Conservation (phyloP, 2,113 vertebrate genomes). For the Pteropus alecto region DNA sequence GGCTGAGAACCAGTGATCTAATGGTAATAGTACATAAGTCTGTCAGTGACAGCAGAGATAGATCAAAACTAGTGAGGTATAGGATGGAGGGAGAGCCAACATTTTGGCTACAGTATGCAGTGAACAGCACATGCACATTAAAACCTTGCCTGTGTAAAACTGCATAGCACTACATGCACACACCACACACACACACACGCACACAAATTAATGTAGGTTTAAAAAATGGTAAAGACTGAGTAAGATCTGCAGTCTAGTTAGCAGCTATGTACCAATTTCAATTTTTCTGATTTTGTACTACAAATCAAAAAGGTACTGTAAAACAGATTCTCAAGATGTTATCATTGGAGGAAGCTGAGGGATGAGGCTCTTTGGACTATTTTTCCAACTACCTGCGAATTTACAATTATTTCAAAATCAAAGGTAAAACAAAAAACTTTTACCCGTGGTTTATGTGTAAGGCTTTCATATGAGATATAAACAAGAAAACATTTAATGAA, state of each 20-base stretch:
- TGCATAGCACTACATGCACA: background rate
- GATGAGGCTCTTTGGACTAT: background rate
- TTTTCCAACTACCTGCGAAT: conserved; percentile 14
- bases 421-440: conserved; percentile 43
- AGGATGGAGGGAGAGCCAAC: background rate
- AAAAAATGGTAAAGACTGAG: conserved; percentile 12
- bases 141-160: background rate
- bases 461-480: background rate
- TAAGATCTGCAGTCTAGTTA: background rate
- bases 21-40: background rate
- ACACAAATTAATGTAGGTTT: background rate
- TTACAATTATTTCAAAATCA: conserved; percentile 35
- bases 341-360: background rate
- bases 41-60: background rate
- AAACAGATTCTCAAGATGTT: background rate
- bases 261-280: background rate
- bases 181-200: background rate
- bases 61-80: background rate
- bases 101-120: background rate
- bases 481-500: background rate
- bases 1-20: background rate
- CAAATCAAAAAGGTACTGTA: background rate
- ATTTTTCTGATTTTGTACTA: conserved; percentile 26
- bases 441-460: background rate
- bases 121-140: background rate